phyloP scores from a whole-genome alignment of 2,797 vertebrate genomes.

The Lutjanus campechanus region DNA sequence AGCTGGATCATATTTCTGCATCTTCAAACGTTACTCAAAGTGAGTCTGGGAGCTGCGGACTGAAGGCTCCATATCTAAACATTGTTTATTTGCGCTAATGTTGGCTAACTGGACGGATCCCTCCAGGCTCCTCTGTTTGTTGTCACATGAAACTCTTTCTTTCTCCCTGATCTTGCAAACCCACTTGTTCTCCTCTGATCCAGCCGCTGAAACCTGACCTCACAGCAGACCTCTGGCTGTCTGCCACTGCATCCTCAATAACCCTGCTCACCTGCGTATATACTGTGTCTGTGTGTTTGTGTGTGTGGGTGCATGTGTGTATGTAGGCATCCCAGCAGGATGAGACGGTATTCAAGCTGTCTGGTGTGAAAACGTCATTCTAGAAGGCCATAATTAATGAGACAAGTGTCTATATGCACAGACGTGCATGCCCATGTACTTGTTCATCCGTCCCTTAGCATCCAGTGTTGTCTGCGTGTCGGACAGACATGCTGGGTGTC shows the following conservation, averaged over 20 bases:
- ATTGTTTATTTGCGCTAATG: slow-evolving; percentile 30
- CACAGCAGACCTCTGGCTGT: slow-evolving; percentile 65
- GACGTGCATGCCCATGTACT: background rate
- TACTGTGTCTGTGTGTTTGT: slow-evolving; percentile 5
- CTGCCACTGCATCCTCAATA: slow-evolving; percentile 69
- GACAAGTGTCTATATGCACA: slow-evolving; percentile 4
- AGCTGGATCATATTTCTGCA: slow-evolving; percentile 38
- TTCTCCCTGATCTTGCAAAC: slow-evolving; percentile 49
- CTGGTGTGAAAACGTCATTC: slow-evolving; percentile 49
- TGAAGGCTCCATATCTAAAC: background rate
- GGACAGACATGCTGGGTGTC: slow-evolving; percentile 51
- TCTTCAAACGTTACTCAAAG: slow-evolving; percentile 35
- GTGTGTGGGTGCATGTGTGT: background rate
- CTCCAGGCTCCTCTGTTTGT: slow-evolving; percentile 56
- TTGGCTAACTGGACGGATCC: slow-evolving; percentile 11
- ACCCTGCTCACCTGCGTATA: slow-evolving; percentile 69
- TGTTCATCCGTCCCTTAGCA: slow-evolving; percentile 27
- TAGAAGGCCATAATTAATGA: slow-evolving; percentile 46
- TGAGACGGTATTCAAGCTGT: slow-evolving; percentile 48
- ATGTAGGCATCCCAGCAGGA: slow-evolving; percentile 28
- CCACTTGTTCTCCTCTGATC: slow-evolving; percentile 49
- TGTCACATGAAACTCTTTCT: slow-evolving; percentile 64
- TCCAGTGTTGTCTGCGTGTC: slow-evolving; percentile 23
- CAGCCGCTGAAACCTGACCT: slow-evolving; percentile 75
- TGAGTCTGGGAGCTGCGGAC: slow-evolving; percentile 4